Base-by-base conservation (phyloP, 2,888 invertebrate species). In the Pinctada fucata region DNA sequence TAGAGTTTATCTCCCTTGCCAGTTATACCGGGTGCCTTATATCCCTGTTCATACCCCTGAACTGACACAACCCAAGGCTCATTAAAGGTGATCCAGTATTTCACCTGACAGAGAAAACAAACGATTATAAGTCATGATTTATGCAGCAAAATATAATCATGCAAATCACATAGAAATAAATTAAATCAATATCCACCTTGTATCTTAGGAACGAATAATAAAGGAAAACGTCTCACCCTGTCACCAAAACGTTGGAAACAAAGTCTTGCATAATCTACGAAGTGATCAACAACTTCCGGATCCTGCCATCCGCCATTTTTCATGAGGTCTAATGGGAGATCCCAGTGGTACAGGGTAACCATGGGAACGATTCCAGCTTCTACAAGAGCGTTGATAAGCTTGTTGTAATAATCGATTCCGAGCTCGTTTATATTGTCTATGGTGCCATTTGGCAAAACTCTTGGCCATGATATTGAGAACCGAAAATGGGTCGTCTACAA, bases 61-160 rank as follows among this genome's bases (percentile, higher is more conserved):
- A 82, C 75, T 3, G 85, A 70, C 16, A 88, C 80, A 10, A 88
- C 83, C 68, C 84, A 94, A 3, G 96, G 96, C 89, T 96, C 96
- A 90, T 96, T 96, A 85, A 96, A 94, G 0, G 96, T 96, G 13
- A 95, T 94, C 96, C 96, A 96, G 51, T 93, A 93, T 88, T 95
- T 89, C 1, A 92, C 90, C 91, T 91, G 45, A 73, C 16, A 63
- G 2, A 16, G 31, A 67, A 8, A 76, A 13, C 13, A 68, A 31
- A 68, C 2, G 13, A 51, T 71, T 4, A 16, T 51, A 67, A 48
- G 79, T 72, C 81, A 94, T 3, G 96, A 96, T 31, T 31, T 31
- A 31, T 31, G 31, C 31, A 31, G 31, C 31, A 31, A 31, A 31
- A 31, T 31, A 31, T 31, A 31, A 31, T 31, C 31, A 31, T 31